Conservation (phyloP, 2,113 vertebrate species). For the Grallaria varia region DNA sequence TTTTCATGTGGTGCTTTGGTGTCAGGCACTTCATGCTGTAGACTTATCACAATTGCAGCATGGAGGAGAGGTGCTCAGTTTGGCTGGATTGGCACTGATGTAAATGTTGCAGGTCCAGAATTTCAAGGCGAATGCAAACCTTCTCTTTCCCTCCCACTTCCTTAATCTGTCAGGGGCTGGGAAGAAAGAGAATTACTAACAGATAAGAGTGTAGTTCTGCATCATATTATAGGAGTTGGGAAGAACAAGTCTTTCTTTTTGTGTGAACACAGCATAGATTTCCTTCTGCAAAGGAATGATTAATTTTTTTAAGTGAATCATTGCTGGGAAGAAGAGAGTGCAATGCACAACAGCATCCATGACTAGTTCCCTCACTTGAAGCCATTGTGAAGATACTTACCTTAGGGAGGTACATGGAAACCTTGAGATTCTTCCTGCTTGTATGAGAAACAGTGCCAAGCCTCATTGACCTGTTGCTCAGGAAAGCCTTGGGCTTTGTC, state of each 20-base stretch:
- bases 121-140: background rate
- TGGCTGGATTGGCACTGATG: background rate
- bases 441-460: background rate
- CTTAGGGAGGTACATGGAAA: background rate
- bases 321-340: background rate
- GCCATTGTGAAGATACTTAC: background rate
- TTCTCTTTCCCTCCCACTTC: accelerated
- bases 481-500: background rate
- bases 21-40: background rate
- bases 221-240: background rate
- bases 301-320: background rate
- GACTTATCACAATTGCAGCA: background rate
- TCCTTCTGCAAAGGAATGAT: background rate
- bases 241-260: background rate
- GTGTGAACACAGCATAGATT: background rate
- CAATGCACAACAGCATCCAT: background rate
- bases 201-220: background rate
- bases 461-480: background rate
- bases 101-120: background rate
- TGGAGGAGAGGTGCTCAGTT: background rate
- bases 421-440: background rate
- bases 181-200: background rate
- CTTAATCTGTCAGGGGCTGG: background rate
- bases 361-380: background rate
- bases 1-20: background rate